Base-by-base conservation (phyloP, 1,140 invertebrate species). In the Antheraea pernyi region DNA sequence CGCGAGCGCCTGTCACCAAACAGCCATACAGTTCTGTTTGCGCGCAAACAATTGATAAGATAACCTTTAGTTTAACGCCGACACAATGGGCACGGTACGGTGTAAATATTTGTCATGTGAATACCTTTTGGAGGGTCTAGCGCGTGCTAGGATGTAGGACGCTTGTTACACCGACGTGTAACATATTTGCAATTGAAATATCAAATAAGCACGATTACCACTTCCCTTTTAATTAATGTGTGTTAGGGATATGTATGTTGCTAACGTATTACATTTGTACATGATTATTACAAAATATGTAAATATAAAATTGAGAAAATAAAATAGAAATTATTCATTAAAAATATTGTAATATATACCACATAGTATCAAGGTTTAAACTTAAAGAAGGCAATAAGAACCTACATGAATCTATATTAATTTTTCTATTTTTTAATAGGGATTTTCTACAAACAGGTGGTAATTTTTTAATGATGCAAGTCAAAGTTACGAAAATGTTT, bases 11-110 rank as follows among this genome's bases (percentile, higher is more conserved):
- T 83, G 83, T 88, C 86, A 81, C 80, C 85, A 89, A 89, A 89
- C 82, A 88, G 65, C 68, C 19, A 70, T 73, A 53, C 46, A 53
- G 61, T 30, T 30, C 19, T 85, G 84, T 88, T 83, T 86, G 82
- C 71, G 78, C 70, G 73, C 83, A 89, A 91, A 89, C 78, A 88
- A 65, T 74, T 87, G 89, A 91, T 91, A 91, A 91, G 89, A 88
- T 89, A 85, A 88, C 81, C 86, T 89, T 91, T 89, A 81, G 80
- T 78, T n/a, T 78, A 74, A 78, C 73, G 85, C 89, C 89, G 87
- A 85, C 86, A 91, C 89, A 91, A 91, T 91, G 81, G 81, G 79
- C 79, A 76, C 72, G 80, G 76, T 75, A 66, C 71, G 69, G 69
- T 76, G 82, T 88, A 78, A 91, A 91, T 89, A 89, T 89, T 91